Evolutionary conservation across 2,888 invertebrate genomes (phyloP), one percentile per base, ranked within the genome.

Genomic region (Linyphia triangularis): DNA sequence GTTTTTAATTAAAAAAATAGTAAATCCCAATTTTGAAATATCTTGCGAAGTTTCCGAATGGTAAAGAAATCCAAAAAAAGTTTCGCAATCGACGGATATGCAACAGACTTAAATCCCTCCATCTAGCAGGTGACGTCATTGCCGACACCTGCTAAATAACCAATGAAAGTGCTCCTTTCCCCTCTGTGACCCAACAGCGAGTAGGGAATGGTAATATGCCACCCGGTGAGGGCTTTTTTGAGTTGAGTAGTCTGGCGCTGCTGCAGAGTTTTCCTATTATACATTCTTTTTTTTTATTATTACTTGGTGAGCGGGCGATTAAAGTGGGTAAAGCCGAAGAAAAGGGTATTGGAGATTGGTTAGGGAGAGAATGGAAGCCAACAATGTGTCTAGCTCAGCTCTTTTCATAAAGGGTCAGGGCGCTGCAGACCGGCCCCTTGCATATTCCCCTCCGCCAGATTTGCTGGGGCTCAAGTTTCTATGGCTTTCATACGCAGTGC

Each of bases 331-430:
- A 22, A 73, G 28, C 61, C 63, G 61, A 63, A 77, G 77, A 61
- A 77, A 73, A 77, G 61, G 77, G 77, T 77, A 72, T 69, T 40
- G 16, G 19, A 2, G 63, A 19, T 6, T 2, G 57, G 43, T n/a
- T 26, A 75, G 22, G 33, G 30, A 10, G n/a, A 28, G 28, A 57
- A 33, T 61, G 40, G 77, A 77, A 77, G 77, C 77, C 77, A 40
- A 77, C 77, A 63, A 77, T 63, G 40, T 77, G 77, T 61, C 37
- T 63, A 33, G 63, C 37, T 40, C 37, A 61, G 16, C 43, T 26
- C 43, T 70, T 70, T 70, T 43, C 28, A 28, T 9, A 33, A 22
- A 70, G 43, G 51, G 43, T 40, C 43, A 7, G 26, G 26, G 22
- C 26, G 26, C 22, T 28, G n/a, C 28, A 4, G 28, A 24, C 43